These are phyloP conservation scores for Lithobates pipiens DNA, from an alignment of 2,797 vertebrate species.

Conservation along the genomic window DNA sequence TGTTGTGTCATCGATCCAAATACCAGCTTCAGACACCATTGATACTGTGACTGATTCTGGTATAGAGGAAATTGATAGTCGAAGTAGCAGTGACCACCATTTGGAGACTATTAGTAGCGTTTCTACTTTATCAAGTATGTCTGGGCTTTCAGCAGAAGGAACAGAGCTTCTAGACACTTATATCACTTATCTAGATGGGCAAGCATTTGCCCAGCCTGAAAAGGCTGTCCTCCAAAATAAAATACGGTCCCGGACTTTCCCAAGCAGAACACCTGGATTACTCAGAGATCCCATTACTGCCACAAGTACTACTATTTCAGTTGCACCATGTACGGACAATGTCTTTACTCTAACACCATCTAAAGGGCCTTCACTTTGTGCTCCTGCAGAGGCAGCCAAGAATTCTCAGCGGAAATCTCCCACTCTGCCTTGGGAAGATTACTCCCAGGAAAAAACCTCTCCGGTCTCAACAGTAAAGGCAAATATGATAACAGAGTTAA, in stretches of 20 bases:
- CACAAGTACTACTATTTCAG: constrained; percentile 68
- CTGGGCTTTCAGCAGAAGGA: constrained; percentile 74
- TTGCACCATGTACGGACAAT: constrained; percentile 64
- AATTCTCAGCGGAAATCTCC: constrained; percentile 69
- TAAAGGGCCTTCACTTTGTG: constrained; percentile 67
- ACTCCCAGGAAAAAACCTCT: constrained; percentile 67
- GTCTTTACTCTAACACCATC: constrained; percentile 70
- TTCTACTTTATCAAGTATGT: constrained; percentile 79
- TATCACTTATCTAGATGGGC: constrained; percentile 91
- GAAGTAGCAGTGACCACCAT: constrained; percentile 93
- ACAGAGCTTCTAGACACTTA: constrained; percentile 90
- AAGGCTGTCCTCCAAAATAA: constrained; percentile 76
- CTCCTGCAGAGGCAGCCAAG: constrained; percentile 58
- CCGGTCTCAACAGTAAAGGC: constrained; percentile 87
- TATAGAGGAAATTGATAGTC: constrained; percentile 92
- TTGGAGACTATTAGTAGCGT: constrained; percentile 86
- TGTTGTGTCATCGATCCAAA: constrained; percentile 61
- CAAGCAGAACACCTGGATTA: constrained; percentile 69
- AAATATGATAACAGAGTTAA: constrained; percentile 91
- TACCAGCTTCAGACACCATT: constrained; percentile 65
- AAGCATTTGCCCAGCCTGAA: constrained; percentile 81
- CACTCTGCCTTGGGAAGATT: constrained; percentile 76
- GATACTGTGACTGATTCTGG: constrained; percentile 82
- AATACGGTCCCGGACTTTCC: constrained; percentile 77
- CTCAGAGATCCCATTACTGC: constrained; percentile 70